Evolutionary conservation across 2,888 invertebrate species (phyloP), one percentile per base, ranked within the genome.

Genomic region (Thecocarcelia acutangulata): DNA sequence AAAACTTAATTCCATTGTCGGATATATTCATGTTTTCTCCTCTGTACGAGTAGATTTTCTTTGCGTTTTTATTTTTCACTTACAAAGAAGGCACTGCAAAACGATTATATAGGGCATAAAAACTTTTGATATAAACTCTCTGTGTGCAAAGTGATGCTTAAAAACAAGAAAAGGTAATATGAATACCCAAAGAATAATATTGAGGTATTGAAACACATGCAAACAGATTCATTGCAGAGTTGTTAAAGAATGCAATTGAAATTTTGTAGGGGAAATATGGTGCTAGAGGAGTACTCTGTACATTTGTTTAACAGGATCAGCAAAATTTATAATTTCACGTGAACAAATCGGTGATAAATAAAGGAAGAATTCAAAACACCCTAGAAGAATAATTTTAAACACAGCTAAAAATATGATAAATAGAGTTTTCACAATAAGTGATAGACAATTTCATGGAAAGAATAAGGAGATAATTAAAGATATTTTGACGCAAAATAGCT

Each of bases 1-100:
- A 74, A 59, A 75, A 70, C 59, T 70, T 40, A 66, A 78, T 75
- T 79, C 50, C 69, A 77, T 77, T 73, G 50, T 54, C 37, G 50
- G 54, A 50, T 5, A 3, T 33, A 48, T 46, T 48, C 44, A 50
- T 64, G 19, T n/a, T 58, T 37, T 40, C 24, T 44, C n/a, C 19
- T 21, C n/a, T 44, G 42, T 17, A 24, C 24, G 2, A 24, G 15
- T 3, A 3, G 3, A 3, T 61, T 15, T 63, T 59, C 12, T 17
- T 24, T 64, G 9, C 12, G 3, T 21, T 37, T 28, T 44, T 40
- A 8, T 42, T 17, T 33, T 21, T 2, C 28, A 17, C 52, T 37
- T 24, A 24, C 59, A 76, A 68, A 52, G 59, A 59, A 80, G 69
- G 52, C 52, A 59, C 40, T 17, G 9, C 21, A 40, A 33, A 74